A percentile compares a stretch with the other conserved stretches of the same genome.
Conservation (phyloP, 2,888 invertebrate species). For the Opisthograptis luteolata region DNA sequence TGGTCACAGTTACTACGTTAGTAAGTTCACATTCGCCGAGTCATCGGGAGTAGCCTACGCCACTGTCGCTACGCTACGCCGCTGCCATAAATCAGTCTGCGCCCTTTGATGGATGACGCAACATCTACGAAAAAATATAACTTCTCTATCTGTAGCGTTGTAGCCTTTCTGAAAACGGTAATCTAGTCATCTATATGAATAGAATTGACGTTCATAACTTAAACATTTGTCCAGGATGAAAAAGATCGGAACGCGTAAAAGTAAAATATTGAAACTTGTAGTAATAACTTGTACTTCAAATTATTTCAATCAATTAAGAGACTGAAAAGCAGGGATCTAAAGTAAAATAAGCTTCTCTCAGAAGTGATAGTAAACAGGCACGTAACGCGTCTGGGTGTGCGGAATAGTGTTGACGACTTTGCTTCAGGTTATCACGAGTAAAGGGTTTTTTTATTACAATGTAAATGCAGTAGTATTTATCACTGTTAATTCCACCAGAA, state of each 20-base stretch:
- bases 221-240: neutral
- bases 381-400: constrained; percentile 48
- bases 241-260: neutral
- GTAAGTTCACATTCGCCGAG: constrained; percentile 65
- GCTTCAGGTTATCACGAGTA: neutral
- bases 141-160: constrained; percentile 43
- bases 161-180: constrained; percentile 14
- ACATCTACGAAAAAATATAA: constrained; percentile 59
- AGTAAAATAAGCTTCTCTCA: constrained; percentile 58
- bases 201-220: constrained; percentile 1
- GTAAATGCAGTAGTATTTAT: too few relatives aligned
- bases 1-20: constrained; percentile 39
- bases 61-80: constrained; percentile 67
- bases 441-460: neutral
- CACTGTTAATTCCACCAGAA: too few relatives aligned
- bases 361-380: constrained; percentile 68
- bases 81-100: constrained; percentile 78
- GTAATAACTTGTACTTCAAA: constrained; percentile 31
- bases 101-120: constrained; percentile 72
- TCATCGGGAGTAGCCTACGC: constrained; percentile 73
- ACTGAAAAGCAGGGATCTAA: constrained; percentile 55
- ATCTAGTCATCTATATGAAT: constrained; percentile 11
- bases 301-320: constrained; percentile 52
- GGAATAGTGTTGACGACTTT: constrained; percentile 9
- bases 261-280: constrained; percentile 25